Evolutionary conservation across 2,797 vertebrate species (phyloP).

Genomic region (Halcyon leucocephala): DNA sequence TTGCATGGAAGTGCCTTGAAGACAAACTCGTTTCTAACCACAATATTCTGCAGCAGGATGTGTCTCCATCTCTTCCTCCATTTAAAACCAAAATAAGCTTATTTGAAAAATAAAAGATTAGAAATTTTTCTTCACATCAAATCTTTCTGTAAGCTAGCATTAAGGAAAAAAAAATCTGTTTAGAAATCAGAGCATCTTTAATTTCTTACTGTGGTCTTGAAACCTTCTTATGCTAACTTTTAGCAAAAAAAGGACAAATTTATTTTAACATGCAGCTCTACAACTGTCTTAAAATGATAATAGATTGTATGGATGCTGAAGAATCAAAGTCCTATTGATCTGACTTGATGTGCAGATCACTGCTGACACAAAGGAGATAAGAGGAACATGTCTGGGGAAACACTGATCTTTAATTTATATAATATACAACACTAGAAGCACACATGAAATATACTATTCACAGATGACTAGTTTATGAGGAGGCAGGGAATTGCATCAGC

Average conservation of each 20-base stretch:
- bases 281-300: neutral
- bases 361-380: neutral
- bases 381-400: neutral
- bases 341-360: neutral
- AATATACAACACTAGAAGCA: neutral
- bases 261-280: neutral
- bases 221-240: neutral
- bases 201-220: neutral
- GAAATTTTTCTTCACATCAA: too few relatives aligned
- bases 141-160: neutral
- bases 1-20: neutral
- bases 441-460: neutral
- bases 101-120: neutral
- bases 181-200: neutral
- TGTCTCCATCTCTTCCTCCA: neutral
- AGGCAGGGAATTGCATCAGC: neutral
- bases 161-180: neutral
- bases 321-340: neutral
- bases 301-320: neutral
- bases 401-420: neutral
- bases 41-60: neutral
- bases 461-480: neutral
- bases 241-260: neutral
- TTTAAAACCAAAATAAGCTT: neutral
- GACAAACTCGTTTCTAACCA: neutral